Base-by-base conservation (phyloP, 1,140 invertebrate genomes). In the Euwallacea similis region DNA sequence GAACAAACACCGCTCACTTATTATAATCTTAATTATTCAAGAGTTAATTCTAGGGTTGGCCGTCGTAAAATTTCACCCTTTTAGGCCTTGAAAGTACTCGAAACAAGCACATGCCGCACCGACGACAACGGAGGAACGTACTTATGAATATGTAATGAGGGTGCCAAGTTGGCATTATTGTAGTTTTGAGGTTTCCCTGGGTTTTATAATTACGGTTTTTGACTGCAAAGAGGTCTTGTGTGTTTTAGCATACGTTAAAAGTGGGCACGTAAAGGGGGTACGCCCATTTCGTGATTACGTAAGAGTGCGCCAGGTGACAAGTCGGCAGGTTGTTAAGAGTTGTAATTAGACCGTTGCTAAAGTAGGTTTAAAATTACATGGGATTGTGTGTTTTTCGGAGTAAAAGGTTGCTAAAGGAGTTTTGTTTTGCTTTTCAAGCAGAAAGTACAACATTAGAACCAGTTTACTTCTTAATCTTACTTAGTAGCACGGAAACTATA, bases 11-110 rank as follows among this genome's bases (percentile, higher is more conserved):
- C 21, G 11, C n/a, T 55, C 13, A 53, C 47, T 66, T 66, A 66
- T 66, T 66, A 54, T 21, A 66, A 54, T 41, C 47, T 66, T 66
- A 66, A 66, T 66, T 54, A 66, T 66, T 66, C 63, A 66, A 16
- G 10, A 13, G n/a, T 7, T 66, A 66, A 66, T 66, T 53, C 41
- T 50, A 55, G 63, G 63, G 63, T 66, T 66, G 53, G 63, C 42
- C 47, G 9, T n/a, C 47, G 13, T 21, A 61, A 54, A 66, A 54
- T 66, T 66, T 50, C n/a, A 54, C 63, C 63, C 50, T 66, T 66
- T 66, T 66, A 55, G 13, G 21, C 9, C 46, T 55, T 47, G 53
- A 66, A 66, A 44, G 50, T 66, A 66, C 47, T 42, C 53, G 63
- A 66, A 66, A 66, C 42, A 55, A 66, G 63, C 63, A 66, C 63